Base-by-base conservation (phyloP, 2,113 vertebrate species). In the Heterotis niloticus region DNA sequence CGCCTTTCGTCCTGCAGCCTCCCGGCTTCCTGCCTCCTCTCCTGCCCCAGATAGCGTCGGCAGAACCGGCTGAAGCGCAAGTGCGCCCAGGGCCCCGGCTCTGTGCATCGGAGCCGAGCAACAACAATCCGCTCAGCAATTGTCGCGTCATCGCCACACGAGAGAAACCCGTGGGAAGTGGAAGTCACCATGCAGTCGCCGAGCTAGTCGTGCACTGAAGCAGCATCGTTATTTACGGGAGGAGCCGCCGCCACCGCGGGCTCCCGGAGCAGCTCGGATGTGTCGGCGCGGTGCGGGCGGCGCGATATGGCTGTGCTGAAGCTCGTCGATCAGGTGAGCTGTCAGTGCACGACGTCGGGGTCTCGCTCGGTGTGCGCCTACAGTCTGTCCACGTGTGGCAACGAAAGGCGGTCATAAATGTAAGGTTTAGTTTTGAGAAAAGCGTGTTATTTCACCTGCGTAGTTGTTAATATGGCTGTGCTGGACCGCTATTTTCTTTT, bases 231-330 rank as follows among this genome's bases (percentile, higher is more conserved):
- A 17, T 64, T 64, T 75, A 26, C 16, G 26, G 14, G 16, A 64
- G 18, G 34, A 17, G 28, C 23, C 57, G 72, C 72, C n/a, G 17
- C 23, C 24, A 52, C 72, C 20, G 17, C 11, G 9, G 12, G 24
- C 28, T 16, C n/a, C 5, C 11, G 67, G 10, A 29, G 78, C 81
- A 76, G 80, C 80, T 86, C 85, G 88, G 86, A 92, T 88, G 89
- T 85, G 80, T 83, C 5, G 82, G 83, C 80, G 80, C 34, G 34
- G 84, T 89, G 86, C 83, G 82, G 84, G 88, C 81, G 34, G 34
- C 82, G 85, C 78, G 91, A 87, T 84, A 93, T 93, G 92, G 92
- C 92, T 87, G 92, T 93, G 69, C 91, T 93, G 78, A 93, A 93
- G 80, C 91, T 93, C 88, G 88, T 88, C 81, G 92, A 93, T 23